Conservation (phyloP, 2,888 invertebrate genomes). For the Latheticus oryzae region DNA sequence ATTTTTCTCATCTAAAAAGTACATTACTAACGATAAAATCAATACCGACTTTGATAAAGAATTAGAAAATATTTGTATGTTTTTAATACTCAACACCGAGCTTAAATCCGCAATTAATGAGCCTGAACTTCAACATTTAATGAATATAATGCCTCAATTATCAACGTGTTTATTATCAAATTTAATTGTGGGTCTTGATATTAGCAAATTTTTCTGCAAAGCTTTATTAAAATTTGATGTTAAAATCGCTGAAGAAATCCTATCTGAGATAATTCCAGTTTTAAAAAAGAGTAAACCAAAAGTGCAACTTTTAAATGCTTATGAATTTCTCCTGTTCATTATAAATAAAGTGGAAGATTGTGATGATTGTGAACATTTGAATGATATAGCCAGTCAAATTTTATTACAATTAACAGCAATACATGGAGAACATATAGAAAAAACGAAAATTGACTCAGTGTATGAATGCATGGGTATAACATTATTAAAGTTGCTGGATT, state of each 20-base stretch:
- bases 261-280: conserved; percentile 54
- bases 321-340: conserved; percentile 43
- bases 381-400: conserved; percentile 46
- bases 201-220: conserved; percentile 48
- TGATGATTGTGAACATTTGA: conserved; percentile 16
- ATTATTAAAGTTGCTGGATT: conserved; percentile 54
- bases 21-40: conserved; percentile 46
- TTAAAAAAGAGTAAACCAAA: conserved; percentile 52
- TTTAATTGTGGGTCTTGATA: conserved; percentile 52
- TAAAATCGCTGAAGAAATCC: conserved; percentile 47
- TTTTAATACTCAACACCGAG: conserved; percentile 60
- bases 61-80: conserved; percentile 53
- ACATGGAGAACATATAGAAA: conserved; percentile 49
- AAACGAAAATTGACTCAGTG: conserved; percentile 48
- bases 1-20: conserved; percentile 48
- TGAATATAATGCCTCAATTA: conserved; percentile 55
- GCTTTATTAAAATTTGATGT: conserved; percentile 52
- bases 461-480: conserved; percentile 58
- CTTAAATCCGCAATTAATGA: conserved; percentile 45
- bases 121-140: conserved; percentile 57
- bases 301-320: conserved; percentile 47
- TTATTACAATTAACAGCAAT: conserved; percentile 52
- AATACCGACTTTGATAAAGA: conserved; percentile 45
- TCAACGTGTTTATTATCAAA: conserved; percentile 58
- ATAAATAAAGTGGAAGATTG: neutral